phyloP scores from a whole-genome alignment of 2,888 invertebrate species.

The Glyphotaelius pellucidus region DNA sequence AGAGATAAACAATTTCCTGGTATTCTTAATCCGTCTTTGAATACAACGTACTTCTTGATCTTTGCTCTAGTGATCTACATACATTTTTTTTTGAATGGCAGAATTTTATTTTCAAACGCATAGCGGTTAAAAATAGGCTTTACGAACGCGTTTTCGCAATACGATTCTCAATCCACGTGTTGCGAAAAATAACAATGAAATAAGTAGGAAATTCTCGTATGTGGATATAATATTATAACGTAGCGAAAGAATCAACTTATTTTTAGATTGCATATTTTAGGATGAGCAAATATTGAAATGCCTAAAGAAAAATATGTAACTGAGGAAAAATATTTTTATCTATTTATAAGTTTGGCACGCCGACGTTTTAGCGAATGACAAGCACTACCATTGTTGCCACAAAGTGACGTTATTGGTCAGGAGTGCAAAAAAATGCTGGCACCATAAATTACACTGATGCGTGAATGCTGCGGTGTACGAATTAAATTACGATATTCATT shows the following conservation, averaged over 20 bases:
- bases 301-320: background rate
- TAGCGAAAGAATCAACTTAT: background rate
- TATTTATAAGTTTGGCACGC: background rate
- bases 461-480: background rate
- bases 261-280: background rate
- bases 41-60: background rate
- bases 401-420: background rate
- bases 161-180: background rate
- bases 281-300: background rate
- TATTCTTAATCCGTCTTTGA: background rate
- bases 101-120: background rate
- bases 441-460: background rate
- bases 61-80: background rate
- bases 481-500: background rate
- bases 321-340: background rate
- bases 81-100: background rate
- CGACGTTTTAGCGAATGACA: background rate
- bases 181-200: background rate
- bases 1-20: background rate
- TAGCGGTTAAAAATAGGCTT: background rate
- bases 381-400: background rate
- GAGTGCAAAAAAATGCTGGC: background rate
- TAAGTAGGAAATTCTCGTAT: background rate
- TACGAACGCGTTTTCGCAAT: background rate
- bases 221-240: background rate